Evolutionary conservation across 2,888 invertebrate genomes (phyloP).

Genomic region (Drosophila mimetica): DNA sequence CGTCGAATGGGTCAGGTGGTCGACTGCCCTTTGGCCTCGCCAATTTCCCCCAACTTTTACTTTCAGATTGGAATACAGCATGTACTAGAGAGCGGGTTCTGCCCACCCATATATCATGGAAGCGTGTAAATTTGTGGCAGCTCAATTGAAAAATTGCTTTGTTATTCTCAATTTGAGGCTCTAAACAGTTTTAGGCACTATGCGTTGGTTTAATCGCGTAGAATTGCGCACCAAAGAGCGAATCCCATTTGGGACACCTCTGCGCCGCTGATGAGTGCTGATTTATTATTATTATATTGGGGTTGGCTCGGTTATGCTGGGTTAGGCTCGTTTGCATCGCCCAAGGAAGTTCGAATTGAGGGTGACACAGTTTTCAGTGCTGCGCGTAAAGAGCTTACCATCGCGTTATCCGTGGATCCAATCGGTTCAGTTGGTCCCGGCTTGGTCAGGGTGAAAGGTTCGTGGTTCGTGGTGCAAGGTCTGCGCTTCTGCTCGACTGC

Average conservation of each 20-base stretch:
- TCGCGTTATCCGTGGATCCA: conserved; percentile 15
- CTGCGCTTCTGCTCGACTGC: conserved; percentile 1
- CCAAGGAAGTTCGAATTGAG: conserved; percentile 71
- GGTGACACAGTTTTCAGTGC: conserved; percentile 50
- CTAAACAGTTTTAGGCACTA: conserved; percentile 71
- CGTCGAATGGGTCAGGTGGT: conserved; percentile 38
- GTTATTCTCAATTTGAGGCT: conserved; percentile 74
- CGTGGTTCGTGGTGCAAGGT: conserved; percentile 32
- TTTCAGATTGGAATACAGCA: conserved; percentile 17
- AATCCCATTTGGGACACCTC: conserved; percentile 37
- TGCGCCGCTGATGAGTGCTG: conserved; percentile 64
- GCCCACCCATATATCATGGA: conserved; percentile 24
- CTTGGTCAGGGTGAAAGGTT: conserved; percentile 42
- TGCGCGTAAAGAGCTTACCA: conserved; percentile 18
- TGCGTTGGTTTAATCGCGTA: conserved; percentile 62
- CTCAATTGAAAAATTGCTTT: conserved; percentile 79
- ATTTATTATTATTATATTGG: conserved; percentile 60
- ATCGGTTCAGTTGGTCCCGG: conserved; percentile 31
- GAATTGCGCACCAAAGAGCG: conserved; percentile 67
- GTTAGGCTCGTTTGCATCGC: conserved; percentile 9
- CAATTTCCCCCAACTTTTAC: conserved; percentile 28
- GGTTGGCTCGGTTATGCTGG: conserved; percentile 21
- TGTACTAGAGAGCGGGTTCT: conserved; percentile 1
- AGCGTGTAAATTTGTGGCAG: conserved; percentile 46
- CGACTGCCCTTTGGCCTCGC: conserved; percentile 61